Percentiles rank a stretch among this genome's conserved stretches.
Conservation (phyloP, 2,797 vertebrate species). For the Gymnocypris eckloni region DNA sequence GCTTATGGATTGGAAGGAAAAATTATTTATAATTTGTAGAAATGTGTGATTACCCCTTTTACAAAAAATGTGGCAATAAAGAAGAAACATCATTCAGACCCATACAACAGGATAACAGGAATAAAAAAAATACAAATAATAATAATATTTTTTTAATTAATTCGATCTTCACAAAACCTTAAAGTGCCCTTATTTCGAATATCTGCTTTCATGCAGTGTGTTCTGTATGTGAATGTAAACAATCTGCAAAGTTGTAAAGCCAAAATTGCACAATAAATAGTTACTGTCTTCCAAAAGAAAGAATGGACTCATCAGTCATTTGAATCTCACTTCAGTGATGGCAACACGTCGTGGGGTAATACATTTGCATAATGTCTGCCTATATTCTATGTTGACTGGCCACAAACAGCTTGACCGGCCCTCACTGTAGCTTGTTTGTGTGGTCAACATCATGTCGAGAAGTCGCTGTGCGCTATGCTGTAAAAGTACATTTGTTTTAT, state of each 20-base stretch:
- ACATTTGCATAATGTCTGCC: not conserved
- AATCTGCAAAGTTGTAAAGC: not conserved
- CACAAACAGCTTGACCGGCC: not conserved
- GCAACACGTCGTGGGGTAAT: not conserved
- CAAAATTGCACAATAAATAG: too few species aligned
- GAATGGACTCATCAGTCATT: not conserved
- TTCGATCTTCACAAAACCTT: too few species aligned
- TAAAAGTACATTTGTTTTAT: not conserved
- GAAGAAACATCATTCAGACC: not conserved
- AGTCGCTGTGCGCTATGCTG: not conserved
- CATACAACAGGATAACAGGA: not conserved
- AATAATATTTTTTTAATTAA: too few species aligned
- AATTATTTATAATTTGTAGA: conserved; percentile 60
- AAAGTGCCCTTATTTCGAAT: too few species aligned
- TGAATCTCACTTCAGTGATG: not conserved
- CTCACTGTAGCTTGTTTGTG: not conserved
- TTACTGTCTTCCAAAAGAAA: not conserved
- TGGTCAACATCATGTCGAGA: not conserved
- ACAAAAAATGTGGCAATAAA: not conserved
- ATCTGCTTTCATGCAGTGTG: too few species aligned
- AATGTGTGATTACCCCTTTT: not conserved
- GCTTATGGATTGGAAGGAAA: not conserved
- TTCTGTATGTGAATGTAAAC: too few species aligned
- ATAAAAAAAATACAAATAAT: too few species aligned
- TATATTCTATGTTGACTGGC: not conserved